Percentiles rank a stretch among this genome's conserved stretches.
These are phyloP conservation scores for Notamacropus eugenii DNA, from an alignment of 2,797 vertebrate species.

Conservation along the genomic window DNA sequence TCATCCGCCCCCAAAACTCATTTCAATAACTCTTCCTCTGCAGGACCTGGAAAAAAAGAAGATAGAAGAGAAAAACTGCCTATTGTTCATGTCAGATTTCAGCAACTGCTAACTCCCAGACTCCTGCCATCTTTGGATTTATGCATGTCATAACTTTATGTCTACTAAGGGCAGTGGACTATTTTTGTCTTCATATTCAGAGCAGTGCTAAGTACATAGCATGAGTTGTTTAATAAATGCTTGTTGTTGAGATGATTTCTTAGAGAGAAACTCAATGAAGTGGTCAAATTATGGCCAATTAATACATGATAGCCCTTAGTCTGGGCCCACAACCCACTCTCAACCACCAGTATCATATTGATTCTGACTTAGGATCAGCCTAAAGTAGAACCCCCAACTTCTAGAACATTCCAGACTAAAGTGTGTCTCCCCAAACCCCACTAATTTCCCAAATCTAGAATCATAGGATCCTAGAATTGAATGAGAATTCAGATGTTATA, in stretches of 20 bases:
- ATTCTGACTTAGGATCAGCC: neutral
- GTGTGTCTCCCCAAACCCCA: too few species aligned
- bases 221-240: neutral
- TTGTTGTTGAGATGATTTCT: neutral
- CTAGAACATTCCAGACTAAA: neutral
- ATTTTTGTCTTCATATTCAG: neutral
- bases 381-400: neutral
- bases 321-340: neutral
- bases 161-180: neutral
- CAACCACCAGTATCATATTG: neutral
- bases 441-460: neutral
- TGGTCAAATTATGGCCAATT: neutral
- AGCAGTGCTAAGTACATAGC: neutral
- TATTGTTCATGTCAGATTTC: neutral
- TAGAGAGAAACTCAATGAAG: neutral
- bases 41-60: neutral
- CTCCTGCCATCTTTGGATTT: neutral
- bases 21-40: conserved; percentile 73
- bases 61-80: neutral
- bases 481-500: neutral
- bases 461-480: neutral
- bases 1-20: conserved; percentile 75
- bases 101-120: neutral
- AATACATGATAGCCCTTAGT: neutral
- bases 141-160: neutral